Evolutionary conservation across 2,113 vertebrate genomes (phyloP), one percentile per base, ranked within the genome.

Genomic region (Albula goreensis): DNA sequence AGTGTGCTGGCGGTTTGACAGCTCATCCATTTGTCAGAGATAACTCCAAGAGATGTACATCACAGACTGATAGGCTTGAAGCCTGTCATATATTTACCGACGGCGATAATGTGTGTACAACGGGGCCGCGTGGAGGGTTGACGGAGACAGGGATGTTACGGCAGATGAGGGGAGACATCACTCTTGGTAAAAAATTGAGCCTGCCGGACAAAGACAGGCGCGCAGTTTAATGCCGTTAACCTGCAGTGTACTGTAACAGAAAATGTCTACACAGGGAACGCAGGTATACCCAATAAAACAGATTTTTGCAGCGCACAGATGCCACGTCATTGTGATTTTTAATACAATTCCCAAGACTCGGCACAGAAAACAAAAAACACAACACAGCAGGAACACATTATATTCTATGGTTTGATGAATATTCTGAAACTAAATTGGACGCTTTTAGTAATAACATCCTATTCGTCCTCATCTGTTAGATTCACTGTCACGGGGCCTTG

Each of bases 81-180:
- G 93, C 91, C 91, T 95, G 94, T 96, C 94, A 95, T 94, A 96
- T 95, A 92, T 93, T 94, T 89, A 94, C 89, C 90, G 93, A 93
- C 87, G 90, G 91, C 91, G 94, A 92, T 93, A 94, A 93, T 90
- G 86, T 91, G 91, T 88, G 86, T 91, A 90, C 94, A 90, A 92
- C 88, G 85, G 60, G 81, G 70, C 77, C 19, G 85, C 25, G 70
- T 4, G 74, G 78, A 83, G 80, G 77, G 85, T 74, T 90, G 92
- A 88, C 78, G 87, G 88, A 85, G 91, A 78, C 85, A n/a, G 89
- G 90, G 86, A 53, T 66, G 74, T 57, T 83, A 87, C 89, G 81
- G 82, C 80, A 11, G 60, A 86, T 90, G 88, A 92, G 88, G 90
- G 86, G 85, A 91, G 86, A 85, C 90, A 91, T 90, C 86, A 70